Evolutionary conservation across 2,797 vertebrate genomes (phyloP), one percentile per base, ranked within the genome.

Genomic region (Xenops minutus): DNA sequence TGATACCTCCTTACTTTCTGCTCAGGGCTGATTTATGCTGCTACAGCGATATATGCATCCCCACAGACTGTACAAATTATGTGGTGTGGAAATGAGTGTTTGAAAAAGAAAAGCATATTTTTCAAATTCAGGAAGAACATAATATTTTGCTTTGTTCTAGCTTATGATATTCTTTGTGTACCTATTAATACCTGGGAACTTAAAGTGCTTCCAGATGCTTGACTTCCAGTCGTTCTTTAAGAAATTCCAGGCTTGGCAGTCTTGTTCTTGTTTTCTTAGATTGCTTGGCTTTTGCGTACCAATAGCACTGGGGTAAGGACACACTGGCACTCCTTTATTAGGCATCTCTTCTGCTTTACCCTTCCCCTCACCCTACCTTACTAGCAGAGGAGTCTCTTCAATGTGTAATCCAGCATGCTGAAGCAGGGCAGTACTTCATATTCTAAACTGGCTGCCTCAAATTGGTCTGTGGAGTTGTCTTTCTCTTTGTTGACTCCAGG

Each of bases 41-140:
- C 96, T 95, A 91, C 96, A 95, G 89, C 84, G 95, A 95, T 95
- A 64, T 98, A 93, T 98, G 67, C 97, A 93, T 98, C 95, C 97
- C 95, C 88, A 95, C 93, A 97, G 89, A 76, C 82, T 59, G 36
- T 75, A 89, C 76, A 80, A 84, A 91, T 94, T 92, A 88, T 0
- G 14, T 91, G 73, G 54, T 81, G 62, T 89, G 92, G 92, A 94
- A 96, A 66, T 91, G 34, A 86, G 48, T 51, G 37, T 92, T 95
- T 93, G 68, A 82, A 83, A 72, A 91, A 91, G 63, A 85, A 88
- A 90, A 88, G 20, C 72, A 77, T 69, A 32, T 56, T 93, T 96
- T 81, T 55, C 43, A 91, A 85, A 88, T 86, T 90, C 85, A 86
- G 81, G 72, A 86, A 84, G 71, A 91, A 55, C 41, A 55, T 56